A percentile compares a stretch with the other conserved stretches of the same genome.
Conservation (phyloP, 1,140 invertebrate species). For the Dufourea novaeangliae region DNA sequence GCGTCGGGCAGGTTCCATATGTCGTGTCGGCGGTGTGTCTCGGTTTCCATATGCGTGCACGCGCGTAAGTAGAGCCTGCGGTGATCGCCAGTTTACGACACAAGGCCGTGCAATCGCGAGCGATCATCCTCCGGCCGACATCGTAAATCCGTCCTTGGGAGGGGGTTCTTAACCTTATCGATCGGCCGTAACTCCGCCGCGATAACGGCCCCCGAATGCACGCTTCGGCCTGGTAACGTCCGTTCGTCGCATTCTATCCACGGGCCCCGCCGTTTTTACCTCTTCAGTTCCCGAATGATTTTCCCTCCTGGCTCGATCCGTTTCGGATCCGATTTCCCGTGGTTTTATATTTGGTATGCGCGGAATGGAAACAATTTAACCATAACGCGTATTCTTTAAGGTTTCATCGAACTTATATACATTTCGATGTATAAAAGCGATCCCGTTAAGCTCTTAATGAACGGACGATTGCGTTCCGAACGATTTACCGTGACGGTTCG, state of each 20-base stretch:
- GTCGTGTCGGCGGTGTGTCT: constrained; percentile 39
- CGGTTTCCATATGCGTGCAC: constrained; percentile 62
- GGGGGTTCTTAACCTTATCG: constrained; percentile 80
- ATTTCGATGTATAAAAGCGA: too few species aligned
- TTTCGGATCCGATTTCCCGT: constrained; percentile 19
- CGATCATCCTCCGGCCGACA: constrained; percentile 78
- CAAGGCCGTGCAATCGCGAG: constrained; percentile 81
- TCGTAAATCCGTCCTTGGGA: constrained; percentile 78
- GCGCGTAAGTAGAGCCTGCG: constrained; percentile 65
- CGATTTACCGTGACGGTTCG: too few species aligned
- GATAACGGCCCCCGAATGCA: constrained; percentile 56
- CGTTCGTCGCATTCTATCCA: constrained; percentile 35
- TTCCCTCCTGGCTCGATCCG: constrained; percentile 52
- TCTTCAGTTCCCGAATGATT: constrained; percentile 36
- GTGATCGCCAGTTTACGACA: constrained; percentile 78
- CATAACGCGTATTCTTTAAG: too few species aligned
- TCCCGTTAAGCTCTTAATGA: too few species aligned
- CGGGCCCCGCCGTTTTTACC: not conserved
- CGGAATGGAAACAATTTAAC: not conserved
- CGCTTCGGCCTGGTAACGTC: constrained; percentile 38
- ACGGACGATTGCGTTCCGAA: too few species aligned
- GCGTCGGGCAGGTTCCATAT: constrained; percentile 13
- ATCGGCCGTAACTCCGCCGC: constrained; percentile 62
- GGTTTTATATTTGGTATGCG: not conserved
- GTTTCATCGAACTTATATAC: too few species aligned